Evolutionary conservation across 2,888 invertebrate genomes (phyloP).

Genomic region (Leucophenga montana): DNA sequence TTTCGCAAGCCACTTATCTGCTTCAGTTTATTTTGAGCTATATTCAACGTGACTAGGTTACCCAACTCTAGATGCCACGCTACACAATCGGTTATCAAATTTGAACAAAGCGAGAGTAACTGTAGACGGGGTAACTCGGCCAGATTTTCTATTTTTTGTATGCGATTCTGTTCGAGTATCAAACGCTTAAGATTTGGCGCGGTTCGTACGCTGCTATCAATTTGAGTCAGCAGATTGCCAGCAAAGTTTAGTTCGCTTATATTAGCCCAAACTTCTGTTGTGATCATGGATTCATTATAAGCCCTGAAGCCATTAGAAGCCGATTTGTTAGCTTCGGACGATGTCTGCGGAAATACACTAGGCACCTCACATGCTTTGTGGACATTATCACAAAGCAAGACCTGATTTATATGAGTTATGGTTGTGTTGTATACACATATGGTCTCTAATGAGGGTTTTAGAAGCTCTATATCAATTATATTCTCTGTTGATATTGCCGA

Average conservation of each 20-base stretch:
- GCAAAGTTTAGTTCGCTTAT: conserved; percentile 84
- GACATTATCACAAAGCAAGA: conserved; percentile 88
- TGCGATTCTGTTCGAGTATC: conserved; percentile 84
- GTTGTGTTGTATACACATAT: conserved; percentile 71
- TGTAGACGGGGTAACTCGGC: conserved; percentile 85
- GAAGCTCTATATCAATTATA: conserved; percentile 76
- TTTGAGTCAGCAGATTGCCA: conserved; percentile 82
- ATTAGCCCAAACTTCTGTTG: conserved; percentile 76
- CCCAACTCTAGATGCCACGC: conserved; percentile 90
- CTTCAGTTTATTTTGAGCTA: conserved; percentile 88
- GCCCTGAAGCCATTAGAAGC: conserved; percentile 27
- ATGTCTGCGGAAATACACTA: conserved; percentile 46
- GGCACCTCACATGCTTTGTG: conserved; percentile 76
- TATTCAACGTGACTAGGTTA: conserved; percentile 87
- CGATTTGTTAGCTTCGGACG: conserved; percentile 8
- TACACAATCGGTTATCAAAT: conserved; percentile 81
- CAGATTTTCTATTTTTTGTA: conserved; percentile 83
- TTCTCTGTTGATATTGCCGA: conserved; percentile 80
- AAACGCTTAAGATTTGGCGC: conserved; percentile 82
- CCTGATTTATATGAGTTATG: conserved; percentile 78
- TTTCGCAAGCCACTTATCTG: conserved; percentile 84
- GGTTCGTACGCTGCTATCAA: conserved; percentile 87
- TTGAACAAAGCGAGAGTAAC: conserved; percentile 85
- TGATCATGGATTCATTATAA: conserved; percentile 29
- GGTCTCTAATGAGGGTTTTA: conserved; percentile 74